These are phyloP conservation scores for Oedothorax gibbosus DNA, from an alignment of 1,140 invertebrate species.

Conservation along the genomic window DNA sequence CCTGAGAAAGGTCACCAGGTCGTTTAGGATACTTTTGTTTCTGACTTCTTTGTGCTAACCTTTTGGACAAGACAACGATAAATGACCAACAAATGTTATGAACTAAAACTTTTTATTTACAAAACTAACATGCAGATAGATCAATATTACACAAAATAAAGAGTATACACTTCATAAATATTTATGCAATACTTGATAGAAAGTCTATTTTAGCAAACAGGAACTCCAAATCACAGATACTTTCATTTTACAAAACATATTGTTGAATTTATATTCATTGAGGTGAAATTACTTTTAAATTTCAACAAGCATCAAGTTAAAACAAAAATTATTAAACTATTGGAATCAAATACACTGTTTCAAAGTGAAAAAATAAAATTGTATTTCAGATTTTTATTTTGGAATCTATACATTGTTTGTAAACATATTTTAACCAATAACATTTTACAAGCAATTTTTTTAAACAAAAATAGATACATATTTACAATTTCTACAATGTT, in stretches of 20 bases:
- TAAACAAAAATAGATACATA: conserved; percentile 36
- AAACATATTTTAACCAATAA: conserved; percentile 7
- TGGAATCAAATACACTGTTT: not conserved
- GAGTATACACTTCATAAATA: conserved; percentile 22
- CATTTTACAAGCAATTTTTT: conserved; percentile 1
- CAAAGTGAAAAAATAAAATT: not conserved
- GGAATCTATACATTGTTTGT: not conserved
- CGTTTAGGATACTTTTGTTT: not conserved
- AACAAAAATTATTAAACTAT: not conserved
- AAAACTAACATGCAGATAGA: conserved; percentile 31
- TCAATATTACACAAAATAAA: conserved; percentile 17
- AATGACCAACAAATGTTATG: not conserved
- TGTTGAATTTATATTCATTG: not conserved
- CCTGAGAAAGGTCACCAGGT: not conserved
- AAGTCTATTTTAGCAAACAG: conserved; percentile 25
- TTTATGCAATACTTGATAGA: conserved; percentile 31
- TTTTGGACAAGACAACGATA: not conserved
- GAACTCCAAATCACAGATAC: conserved; percentile 49
- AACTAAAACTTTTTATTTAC: conserved; percentile 44
- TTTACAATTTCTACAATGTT: conserved; percentile 38
- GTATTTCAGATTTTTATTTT: not conserved
- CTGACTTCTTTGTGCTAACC: not conserved
- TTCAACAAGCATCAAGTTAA: not conserved
- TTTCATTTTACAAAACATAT: not conserved
- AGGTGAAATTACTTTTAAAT: not conserved